Conservation (phyloP, 2,797 vertebrate species). For the Bradypodion pumilum region DNA sequence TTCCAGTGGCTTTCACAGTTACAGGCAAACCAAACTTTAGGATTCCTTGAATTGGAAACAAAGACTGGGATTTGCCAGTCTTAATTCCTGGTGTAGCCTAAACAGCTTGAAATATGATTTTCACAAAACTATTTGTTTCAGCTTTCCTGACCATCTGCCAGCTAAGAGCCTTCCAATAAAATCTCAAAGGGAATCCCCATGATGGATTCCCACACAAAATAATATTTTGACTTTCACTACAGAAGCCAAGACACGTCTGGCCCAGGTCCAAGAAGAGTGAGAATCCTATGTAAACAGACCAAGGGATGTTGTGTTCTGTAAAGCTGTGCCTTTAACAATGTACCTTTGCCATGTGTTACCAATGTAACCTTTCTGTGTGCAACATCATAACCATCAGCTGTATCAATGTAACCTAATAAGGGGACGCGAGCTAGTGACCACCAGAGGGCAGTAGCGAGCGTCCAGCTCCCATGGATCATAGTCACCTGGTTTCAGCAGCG, state of each 20-base stretch:
- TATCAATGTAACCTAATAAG: too few species aligned
- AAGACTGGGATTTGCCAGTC: background rate
- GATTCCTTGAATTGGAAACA: background rate
- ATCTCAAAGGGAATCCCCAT: background rate
- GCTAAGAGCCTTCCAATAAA: background rate
- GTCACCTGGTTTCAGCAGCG: too few species aligned
- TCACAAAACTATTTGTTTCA: background rate
- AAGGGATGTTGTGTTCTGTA: too few species aligned
- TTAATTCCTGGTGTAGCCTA: background rate
- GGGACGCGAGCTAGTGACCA: too few species aligned
- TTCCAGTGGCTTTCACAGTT: background rate
- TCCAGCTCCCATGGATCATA: too few species aligned
- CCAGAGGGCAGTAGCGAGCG: too few species aligned
- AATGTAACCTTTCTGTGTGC: too few species aligned
- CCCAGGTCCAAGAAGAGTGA: background rate
- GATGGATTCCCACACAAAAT: background rate
- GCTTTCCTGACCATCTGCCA: background rate
- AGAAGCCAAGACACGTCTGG: background rate
- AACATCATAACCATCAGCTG: too few species aligned
- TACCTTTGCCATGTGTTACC: too few species aligned
- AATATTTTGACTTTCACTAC: background rate
- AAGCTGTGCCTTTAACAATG: too few species aligned
- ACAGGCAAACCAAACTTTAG: background rate
- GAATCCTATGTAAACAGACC: background rate
- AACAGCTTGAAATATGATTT: background rate